Conservation (phyloP, 2,113 vertebrate genomes). For the Globicephala melas region DNA sequence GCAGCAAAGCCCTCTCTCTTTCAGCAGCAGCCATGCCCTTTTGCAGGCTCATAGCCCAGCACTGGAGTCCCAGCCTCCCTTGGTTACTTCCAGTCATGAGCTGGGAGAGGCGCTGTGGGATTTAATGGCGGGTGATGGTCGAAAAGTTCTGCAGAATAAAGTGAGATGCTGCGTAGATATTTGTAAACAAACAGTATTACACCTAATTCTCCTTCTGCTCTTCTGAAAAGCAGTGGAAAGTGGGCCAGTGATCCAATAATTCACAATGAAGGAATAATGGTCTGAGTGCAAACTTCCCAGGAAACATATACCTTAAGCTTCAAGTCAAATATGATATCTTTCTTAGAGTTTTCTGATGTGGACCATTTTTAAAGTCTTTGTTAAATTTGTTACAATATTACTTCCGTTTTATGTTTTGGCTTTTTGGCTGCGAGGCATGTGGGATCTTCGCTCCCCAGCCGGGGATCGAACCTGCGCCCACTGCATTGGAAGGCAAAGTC, state of each 20-base stretch:
- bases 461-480: too few species aligned
- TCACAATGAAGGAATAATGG: background rate
- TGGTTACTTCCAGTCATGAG: background rate
- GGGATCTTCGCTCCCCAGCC: too few species aligned
- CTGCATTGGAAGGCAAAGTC: too few species aligned
- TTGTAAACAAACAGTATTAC: background rate
- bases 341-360: too few species aligned
- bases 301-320: background rate
- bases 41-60: fast-evolving
- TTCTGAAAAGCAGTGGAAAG: background rate
- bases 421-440: too few species aligned
- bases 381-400: too few species aligned
- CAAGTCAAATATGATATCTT: background rate
- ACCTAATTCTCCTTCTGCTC: background rate
- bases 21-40: too few species aligned
- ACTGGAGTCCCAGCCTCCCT: fast-evolving
- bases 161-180: background rate
- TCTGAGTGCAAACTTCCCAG: background rate
- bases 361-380: too few species aligned
- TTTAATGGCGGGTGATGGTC: background rate
- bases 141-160: background rate
- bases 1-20: background rate
- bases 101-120: background rate
- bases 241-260: background rate
- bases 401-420: too few species aligned